Evolutionary conservation across 2,888 invertebrate genomes (phyloP), one percentile per base, ranked within the genome.

Genomic region (Heterodera filipjevi): DNA sequence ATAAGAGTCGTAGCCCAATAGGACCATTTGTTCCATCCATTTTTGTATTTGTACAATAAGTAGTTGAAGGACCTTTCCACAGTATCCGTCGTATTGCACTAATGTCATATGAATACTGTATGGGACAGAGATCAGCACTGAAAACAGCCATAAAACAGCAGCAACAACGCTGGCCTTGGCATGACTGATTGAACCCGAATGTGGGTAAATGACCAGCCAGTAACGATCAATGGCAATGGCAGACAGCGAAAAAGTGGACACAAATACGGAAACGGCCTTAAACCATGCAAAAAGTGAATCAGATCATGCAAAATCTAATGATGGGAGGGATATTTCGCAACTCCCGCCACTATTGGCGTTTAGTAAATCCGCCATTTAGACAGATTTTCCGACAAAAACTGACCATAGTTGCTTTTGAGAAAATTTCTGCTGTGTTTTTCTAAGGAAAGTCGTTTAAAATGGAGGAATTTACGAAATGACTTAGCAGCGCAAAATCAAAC

Each of bases 81-180:
- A 87, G 27, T 84, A 81, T 86, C 90, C 90, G 77, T 92, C 87
- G 35, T 86, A 85, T 22, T 82, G 82, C 27, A 76, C 85, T 32
- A 83, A 82, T 80, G 72, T 82, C 92, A 94, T 93, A 89, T 93
- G 95, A 35, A 94, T 92, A 1, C 94, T 96, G 87, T 96, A 95
- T 96, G 97, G 81, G 94, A 91, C 0, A 95, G 96, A 49, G 95
- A 93, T 14, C 94, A 91, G 66, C 95, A 91, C 0, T 95, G 93
- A 83, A 95, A 93, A 30, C 8, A 81, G 72, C 84, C 84, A 84
- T n/a, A 84, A 64, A n/a, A 85, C 71, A 19, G 68, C 68, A 19
- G 84, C 83, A 30, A 85, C 78, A 19, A 76, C 70, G 3, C 76
- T 68, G 27, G 85, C 85, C 22, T 73, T 77, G 66, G 64, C 66